These are phyloP conservation scores for Karalla daura DNA, from an alignment of 2,797 vertebrate species.

Conservation along the genomic window DNA sequence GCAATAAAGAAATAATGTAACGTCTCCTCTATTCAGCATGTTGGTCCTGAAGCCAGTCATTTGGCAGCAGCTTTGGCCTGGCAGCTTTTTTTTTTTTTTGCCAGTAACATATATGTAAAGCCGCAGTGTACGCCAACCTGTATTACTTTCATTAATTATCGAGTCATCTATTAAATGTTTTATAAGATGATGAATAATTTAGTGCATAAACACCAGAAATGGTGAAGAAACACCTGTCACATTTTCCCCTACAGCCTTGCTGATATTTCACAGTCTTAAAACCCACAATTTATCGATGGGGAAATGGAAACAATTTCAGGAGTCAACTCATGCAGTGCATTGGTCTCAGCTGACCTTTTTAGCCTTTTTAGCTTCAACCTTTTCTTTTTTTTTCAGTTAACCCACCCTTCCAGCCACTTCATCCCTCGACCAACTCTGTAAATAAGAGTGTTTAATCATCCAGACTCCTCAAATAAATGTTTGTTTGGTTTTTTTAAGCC, in stretches of 20 bases:
- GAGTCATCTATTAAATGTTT: neutral
- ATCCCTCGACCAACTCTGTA: neutral
- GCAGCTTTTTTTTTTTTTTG: too few relatives aligned
- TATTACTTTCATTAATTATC: neutral
- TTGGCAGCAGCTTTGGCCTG: neutral
- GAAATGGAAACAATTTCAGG: too few relatives aligned
- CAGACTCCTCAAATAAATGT: neutral
- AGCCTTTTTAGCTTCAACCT: neutral
- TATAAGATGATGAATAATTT: neutral
- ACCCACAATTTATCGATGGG: neutral
- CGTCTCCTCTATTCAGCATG: slow-evolving; percentile 8
- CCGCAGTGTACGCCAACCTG: neutral
- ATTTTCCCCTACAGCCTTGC: neutral
- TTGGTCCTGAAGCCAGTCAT: neutral
- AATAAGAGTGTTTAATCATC: slow-evolving; percentile 23
- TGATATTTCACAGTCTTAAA: neutral
- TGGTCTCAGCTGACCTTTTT: too few relatives aligned
- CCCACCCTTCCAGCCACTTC: neutral
- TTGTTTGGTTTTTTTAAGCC: neutral
- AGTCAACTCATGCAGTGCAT: too few relatives aligned
- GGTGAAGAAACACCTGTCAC: neutral
- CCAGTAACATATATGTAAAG: too few relatives aligned
- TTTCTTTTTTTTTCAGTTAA: neutral
- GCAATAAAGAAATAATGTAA: slow-evolving; percentile 29
- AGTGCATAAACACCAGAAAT: neutral